Evolutionary conservation across 1,140 invertebrate species (phyloP).

Genomic region (Saxidomus purpurata): DNA sequence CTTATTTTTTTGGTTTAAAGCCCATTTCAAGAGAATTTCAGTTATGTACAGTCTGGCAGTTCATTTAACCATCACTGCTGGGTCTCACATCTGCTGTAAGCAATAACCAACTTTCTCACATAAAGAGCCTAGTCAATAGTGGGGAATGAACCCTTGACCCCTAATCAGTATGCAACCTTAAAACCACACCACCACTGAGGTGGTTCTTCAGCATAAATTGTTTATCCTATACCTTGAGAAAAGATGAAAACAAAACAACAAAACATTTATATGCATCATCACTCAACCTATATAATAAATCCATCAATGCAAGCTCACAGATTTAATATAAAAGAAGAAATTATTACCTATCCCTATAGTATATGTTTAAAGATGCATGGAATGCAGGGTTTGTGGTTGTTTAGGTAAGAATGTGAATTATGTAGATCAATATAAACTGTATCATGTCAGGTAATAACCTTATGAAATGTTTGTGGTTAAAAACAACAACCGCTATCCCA

Average conservation of each 20-base stretch:
- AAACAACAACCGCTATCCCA: background rate
- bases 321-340: background rate
- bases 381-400: background rate
- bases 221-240: too few species aligned
- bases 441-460: constrained; percentile 14
- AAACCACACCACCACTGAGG: too few species aligned
- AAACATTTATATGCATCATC: background rate
- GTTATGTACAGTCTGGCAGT: too few species aligned
- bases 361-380: background rate
- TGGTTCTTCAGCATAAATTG: too few species aligned
- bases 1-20: too few species aligned
- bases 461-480: constrained; percentile 2
- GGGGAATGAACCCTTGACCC: too few species aligned
- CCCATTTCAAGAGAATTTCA: too few species aligned
- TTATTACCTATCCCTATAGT: background rate
- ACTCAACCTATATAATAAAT: background rate
- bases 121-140: too few species aligned
- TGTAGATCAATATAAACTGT: background rate
- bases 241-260: background rate
- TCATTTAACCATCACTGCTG: too few species aligned
- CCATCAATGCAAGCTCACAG: background rate
- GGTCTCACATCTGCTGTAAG: too few species aligned
- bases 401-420: constrained; percentile 9
- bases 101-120: too few species aligned
- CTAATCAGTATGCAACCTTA: too few species aligned